Base-by-base conservation (phyloP, 1,140 invertebrate species). In the Drosophila yakuba region DNA sequence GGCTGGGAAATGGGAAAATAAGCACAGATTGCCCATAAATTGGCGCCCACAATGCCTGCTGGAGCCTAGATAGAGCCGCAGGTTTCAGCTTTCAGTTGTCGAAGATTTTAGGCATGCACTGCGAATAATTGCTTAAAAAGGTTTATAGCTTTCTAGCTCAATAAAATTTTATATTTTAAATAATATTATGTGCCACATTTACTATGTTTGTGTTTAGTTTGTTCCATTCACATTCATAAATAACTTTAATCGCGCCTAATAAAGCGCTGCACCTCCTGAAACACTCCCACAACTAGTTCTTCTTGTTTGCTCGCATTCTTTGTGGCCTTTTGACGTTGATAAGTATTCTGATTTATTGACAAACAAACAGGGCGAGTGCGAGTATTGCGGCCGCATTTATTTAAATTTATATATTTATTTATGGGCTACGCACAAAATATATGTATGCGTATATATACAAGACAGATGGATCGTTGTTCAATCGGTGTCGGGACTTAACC, bases 301-400 rank as follows among this genome's bases (percentile, higher is more conserved):
- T 88, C 67, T 67, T 86, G 69, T 86, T 88, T 88, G 74, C 69
- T 64, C 75, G 48, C 66, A 88, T 63, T 83, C 79, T 88, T 86
- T 88, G 79, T 68, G 83, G 79, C 82, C 79, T 63, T 71, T 68
- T 76, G 82, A 85, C 82, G 82, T 75, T 82, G 83, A 86, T 86
- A 86, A 86, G 83, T 86, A 79, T 88, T 86, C 83, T 86, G 83
- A 86, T 86, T 86, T 88, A 86, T 86, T 86, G 84, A 79, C 83
- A 86, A 88, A 83, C 83, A 82, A 88, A 86, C 79, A 73, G 74
- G 52, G 52, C 25, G 45, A 63, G 71, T 55, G 44, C 47, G 56
- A 47, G 47, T 36, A 54, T 62, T 57, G 71, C 56, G 51, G 61
- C 41, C 47, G 63, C 83, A 76, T 86, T 86, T 88, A 88, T 88